Conservation (phyloP, 1,140 invertebrate species). For the Mycetomoellerius zeteki region DNA sequence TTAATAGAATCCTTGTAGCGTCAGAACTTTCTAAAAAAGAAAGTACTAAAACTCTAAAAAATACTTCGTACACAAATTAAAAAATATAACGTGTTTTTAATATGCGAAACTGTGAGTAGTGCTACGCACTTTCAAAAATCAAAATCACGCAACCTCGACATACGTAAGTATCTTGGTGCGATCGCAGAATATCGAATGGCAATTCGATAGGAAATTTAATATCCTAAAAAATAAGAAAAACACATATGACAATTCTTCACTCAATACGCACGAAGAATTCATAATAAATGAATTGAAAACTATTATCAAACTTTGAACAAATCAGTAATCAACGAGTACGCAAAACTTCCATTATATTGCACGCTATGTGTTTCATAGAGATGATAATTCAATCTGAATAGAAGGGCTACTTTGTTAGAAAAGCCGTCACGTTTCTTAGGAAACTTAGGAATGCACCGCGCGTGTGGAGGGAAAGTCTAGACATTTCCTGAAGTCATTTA, state of each 20-base stretch:
- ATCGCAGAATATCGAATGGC: slow-evolving; percentile 65
- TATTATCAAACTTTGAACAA: slow-evolving; percentile 12
- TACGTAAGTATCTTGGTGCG: not conserved
- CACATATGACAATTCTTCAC: slow-evolving; percentile 18
- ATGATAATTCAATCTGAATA: slow-evolving; percentile 52
- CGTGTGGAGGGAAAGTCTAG: slow-evolving; percentile 18
- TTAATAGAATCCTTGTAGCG: no score
- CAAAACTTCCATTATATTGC: not conserved
- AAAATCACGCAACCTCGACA: slow-evolving; percentile 33
- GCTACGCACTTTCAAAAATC: slow-evolving; percentile 52
- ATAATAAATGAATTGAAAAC: not conserved
- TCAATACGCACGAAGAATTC: slow-evolving; percentile 24
- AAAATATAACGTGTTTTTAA: not conserved
- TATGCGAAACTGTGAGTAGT: not conserved
- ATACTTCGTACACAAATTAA: no score
- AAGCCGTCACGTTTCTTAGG: slow-evolving; percentile 39
- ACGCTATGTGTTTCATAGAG: slow-evolving; percentile 3
- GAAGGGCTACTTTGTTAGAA: slow-evolving; percentile 15
- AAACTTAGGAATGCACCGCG: slow-evolving; percentile 18
- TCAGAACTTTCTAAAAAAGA: no score
- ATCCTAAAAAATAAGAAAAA: slow-evolving; percentile 58
- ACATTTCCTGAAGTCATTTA: slow-evolving; percentile 34
- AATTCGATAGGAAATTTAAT: slow-evolving; percentile 71
- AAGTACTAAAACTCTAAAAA: no score
- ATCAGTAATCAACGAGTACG: slow-evolving; percentile 15